These are phyloP conservation scores for Paragorgia papillata DNA, from an alignment of 92 coral and sea anemone species.

Conservation along the genomic window DNA sequence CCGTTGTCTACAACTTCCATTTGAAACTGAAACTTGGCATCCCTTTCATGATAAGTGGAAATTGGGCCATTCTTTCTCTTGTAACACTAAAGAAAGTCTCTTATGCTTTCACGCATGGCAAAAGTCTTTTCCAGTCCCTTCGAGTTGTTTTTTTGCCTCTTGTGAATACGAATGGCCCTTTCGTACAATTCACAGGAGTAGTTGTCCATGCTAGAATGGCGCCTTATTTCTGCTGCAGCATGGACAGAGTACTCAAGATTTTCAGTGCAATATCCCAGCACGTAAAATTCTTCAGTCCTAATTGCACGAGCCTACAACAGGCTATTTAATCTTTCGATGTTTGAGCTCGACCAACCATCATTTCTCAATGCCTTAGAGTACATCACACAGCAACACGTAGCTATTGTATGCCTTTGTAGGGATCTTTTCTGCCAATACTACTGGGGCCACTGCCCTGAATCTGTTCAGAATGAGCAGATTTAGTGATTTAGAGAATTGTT, in stretches of 20 bases:
- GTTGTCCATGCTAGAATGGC: too few relatives aligned
- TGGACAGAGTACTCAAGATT: conserved; percentile 75
- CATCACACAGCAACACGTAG: conserved; percentile 56
- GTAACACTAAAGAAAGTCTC: conserved; percentile 9
- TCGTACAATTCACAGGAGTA: conserved; percentile 79
- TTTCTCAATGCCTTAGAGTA: conserved; percentile 23
- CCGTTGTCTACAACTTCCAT: conserved; percentile 13
- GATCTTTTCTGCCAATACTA: conserved; percentile 63
- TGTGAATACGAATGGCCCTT: conserved; percentile 60
- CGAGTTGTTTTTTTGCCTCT: conserved; percentile 76
- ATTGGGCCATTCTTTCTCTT: conserved; percentile 55
- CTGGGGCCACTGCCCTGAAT: conserved; percentile 58
- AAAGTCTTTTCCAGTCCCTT: conserved; percentile 65
- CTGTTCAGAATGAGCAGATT: conserved; percentile 27
- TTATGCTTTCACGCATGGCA: conserved; percentile 42
- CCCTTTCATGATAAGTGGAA: conserved; percentile 41
- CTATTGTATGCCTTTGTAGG: conserved; percentile 37
- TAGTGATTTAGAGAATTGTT: too few relatives aligned
- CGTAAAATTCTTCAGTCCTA: conserved; percentile 71
- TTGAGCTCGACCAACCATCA: conserved; percentile 47
- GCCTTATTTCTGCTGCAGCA: conserved; percentile 47
- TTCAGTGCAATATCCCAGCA: conserved; percentile 59
- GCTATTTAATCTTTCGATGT: conserved; percentile 45
- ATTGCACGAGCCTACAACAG: conserved; percentile 71
- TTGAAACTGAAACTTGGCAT: conserved; percentile 16